These are phyloP conservation scores for Parthenolecanium corni DNA, from an alignment of 2,888 invertebrate species.

Conservation along the genomic window DNA sequence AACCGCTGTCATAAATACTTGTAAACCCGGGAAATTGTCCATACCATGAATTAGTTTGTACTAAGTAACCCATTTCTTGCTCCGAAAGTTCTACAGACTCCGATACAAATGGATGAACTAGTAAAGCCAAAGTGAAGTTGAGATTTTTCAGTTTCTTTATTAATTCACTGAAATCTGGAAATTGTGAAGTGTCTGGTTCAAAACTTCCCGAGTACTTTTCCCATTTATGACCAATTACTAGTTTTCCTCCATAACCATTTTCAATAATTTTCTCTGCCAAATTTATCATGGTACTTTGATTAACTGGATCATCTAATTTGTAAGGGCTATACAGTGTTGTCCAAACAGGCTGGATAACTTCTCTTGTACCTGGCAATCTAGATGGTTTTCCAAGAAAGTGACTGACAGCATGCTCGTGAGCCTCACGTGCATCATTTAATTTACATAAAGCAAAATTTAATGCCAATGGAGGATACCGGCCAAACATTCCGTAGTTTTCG, in stretches of 20 bases:
- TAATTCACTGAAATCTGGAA: slow-evolving; percentile 53
- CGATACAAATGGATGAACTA: no score
- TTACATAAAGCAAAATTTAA: no score
- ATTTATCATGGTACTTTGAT: slow-evolving; percentile 48
- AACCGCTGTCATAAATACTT: no score
- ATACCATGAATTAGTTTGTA: slow-evolving; percentile 45
- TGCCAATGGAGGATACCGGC: slow-evolving; percentile 48
- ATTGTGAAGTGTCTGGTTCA: slow-evolving; percentile 50
- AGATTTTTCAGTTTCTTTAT: slow-evolving; percentile 45
- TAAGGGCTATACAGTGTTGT: slow-evolving; percentile 89
- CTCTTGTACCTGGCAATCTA: slow-evolving; percentile 49
- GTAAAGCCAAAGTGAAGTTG: slow-evolving; percentile 62
- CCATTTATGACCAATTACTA: no score
- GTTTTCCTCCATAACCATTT: slow-evolving; percentile 40
- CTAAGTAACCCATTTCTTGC: slow-evolving; percentile 37
- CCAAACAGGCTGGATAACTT: slow-evolving; percentile 74
- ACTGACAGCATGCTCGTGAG: no score
- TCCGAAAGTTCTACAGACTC: no score
- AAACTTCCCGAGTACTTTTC: slow-evolving; percentile 72
- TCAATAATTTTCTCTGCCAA: slow-evolving; percentile 57
- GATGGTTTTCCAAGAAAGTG: slow-evolving; percentile 54
- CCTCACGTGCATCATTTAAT: no score
- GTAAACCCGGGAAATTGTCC: no score
- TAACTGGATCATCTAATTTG: slow-evolving; percentile 54
- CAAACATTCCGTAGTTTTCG: no score